Evolutionary conservation across 2,888 invertebrate genomes (phyloP).

Genomic region (Acrobasis consociella): DNA sequence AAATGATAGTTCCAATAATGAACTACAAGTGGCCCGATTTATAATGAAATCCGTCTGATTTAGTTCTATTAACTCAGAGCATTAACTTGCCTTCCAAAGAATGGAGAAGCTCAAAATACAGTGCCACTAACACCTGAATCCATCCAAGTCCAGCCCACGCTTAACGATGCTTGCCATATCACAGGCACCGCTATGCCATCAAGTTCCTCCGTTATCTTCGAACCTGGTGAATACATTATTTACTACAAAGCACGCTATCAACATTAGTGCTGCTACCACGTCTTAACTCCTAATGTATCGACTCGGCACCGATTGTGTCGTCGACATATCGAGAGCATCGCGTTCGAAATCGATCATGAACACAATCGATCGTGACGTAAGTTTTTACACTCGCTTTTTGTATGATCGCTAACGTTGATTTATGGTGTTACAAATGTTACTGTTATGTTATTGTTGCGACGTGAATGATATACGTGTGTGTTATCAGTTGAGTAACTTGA

Average conservation of each 20-base stretch:
- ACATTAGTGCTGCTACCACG: conserved; percentile 45
- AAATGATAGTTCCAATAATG: too few relatives aligned
- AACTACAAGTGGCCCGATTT: too few relatives aligned
- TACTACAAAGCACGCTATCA: conserved; percentile 49
- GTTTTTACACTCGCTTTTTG: conserved; percentile 50
- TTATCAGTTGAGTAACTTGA: conserved; percentile 24
- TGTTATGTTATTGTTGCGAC: conserved; percentile 45
- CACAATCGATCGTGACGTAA: conserved; percentile 58
- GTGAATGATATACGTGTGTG: conserved; percentile 35
- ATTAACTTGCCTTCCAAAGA: too few relatives aligned
- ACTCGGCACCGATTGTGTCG: conserved; percentile 42
- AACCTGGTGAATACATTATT: conserved; percentile 52
- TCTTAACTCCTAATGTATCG: conserved; percentile 57
- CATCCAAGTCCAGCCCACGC: too few relatives aligned
- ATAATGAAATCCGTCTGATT: too few relatives aligned
- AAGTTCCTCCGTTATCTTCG: conserved; percentile 28
- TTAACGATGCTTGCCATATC: too few relatives aligned
- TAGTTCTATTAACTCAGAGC: too few relatives aligned
- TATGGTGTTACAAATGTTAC: conserved; percentile 55
- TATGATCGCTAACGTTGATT: conserved; percentile 53
- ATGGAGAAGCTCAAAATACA: too few relatives aligned
- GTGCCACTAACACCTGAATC: too few relatives aligned
- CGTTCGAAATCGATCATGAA: conserved; percentile 60
- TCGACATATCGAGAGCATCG: conserved; percentile 46
- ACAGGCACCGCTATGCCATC: too few relatives aligned